Base-by-base conservation (phyloP, 2,888 invertebrate species). In the Tetragonisca angustula region DNA sequence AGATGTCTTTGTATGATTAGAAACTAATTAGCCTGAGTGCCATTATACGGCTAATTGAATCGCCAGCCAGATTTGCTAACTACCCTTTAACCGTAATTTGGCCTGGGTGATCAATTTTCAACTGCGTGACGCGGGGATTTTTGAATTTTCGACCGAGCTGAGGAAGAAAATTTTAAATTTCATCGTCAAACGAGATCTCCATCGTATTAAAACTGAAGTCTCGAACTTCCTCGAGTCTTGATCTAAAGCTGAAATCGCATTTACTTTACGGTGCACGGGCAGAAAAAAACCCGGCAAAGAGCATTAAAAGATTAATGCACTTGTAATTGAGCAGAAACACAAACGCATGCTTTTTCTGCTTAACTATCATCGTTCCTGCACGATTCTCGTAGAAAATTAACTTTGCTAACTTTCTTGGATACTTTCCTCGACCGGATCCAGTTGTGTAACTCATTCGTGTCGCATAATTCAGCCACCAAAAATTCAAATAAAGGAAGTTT, bases 1-100 rank as follows among this genome's bases (percentile, higher is more conserved):
- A 72, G 61, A 5, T 61, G 61, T n/a, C 36, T 27, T n/a, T 49
- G 43, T 59, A n/a, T 61, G 49, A 72, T 61, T 49, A 72, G 24
- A 72, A 61, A 49, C 24, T 49, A 56, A 61, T 72, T 32, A 54
- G 32, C 21, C 32, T 32, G 32, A 52, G 52, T 69, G 27, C 27
- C 21, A 52, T 27, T 69, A 24, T 52, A 24, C 36, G 27, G 21
- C 15, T 52, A 52, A 69, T 69, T 52, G 21, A 27, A 32, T 32
- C 21, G 21, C 52, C 52, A 27, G 27, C 1, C n/a, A 49, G 27
- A 59, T 19, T 68, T 68, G 9, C 17, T 27, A 50, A 36, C 50
- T 27, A 68, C 21, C 0, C 13, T 68, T 11, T 68, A 50, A 68
- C 24, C 50, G 27, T 19, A 52, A 68, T 19, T 68, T 68, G 4